Base-by-base conservation (phyloP, 2,797 vertebrate genomes). In the Peromyscus attwateri region DNA sequence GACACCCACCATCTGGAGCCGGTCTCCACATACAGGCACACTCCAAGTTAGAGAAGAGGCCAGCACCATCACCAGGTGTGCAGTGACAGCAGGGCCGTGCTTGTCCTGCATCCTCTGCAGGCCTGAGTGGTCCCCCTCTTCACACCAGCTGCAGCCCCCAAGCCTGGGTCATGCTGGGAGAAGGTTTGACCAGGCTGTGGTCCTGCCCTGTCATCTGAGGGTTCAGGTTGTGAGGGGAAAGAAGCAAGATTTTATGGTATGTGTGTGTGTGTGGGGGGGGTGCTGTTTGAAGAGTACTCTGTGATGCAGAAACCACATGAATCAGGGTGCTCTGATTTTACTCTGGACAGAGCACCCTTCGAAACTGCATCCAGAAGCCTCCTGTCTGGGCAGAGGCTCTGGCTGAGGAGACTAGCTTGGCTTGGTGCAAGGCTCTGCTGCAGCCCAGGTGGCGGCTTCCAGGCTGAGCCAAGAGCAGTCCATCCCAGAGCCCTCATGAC, bases 31-130 rank as follows among this genome's bases (percentile, higher is more conserved):
- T 10, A 29, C 6, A 46, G 75, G 13, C 75, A 46, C 25, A 29
- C 13, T 76, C 43, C 40, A 46, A 29, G 75, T 43, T 76, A 76
- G 75, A 46, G 75, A 76, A 68, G 84, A 96, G 95, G 79, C 88
- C 84, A 52, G 52, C 70, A 27, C 49, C 31, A n/a, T 37, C 4
- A 23, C 79, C 52, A 57, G 49, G 25, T 29, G 9, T 83, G 37
- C n/a, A 9, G 29, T 49, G 46, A 10, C 21, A 34, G 66, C 29
- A n/a, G 27, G 87, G 19, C 37, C 73, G 55, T 25, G 29, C 57
- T 37, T 27, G 62, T 14, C 76, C 52, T 34, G 37, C 25, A 83
- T 43, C 40, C 16, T 34, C 37, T 34, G 13, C 49, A 92, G 21
- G 49, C 52, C n/a, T 57, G 25, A 75, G 68, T 17, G 23, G 34